phyloP scores from a whole-genome alignment of 2,113 vertebrate species.

The Malurus alboscapulatus region DNA sequence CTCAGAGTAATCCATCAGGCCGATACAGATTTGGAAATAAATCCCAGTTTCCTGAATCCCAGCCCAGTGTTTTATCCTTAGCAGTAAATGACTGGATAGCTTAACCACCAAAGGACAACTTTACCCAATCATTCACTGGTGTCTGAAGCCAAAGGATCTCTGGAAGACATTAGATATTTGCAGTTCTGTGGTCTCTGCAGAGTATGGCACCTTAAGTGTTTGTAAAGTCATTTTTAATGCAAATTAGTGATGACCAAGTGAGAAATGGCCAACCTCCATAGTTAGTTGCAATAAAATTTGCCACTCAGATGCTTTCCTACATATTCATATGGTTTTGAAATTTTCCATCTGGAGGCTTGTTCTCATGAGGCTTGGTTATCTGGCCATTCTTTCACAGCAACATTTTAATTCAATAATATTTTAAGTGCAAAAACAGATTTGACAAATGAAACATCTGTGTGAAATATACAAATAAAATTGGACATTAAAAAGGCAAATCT shows the following conservation, averaged over 20 bases:
- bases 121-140: not conserved
- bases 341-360: not conserved
- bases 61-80: not conserved
- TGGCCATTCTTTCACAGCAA: not conserved
- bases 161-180: not conserved
- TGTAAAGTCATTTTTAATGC: not conserved
- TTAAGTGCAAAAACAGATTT: not conserved
- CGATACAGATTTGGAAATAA: not conserved
- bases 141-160: not conserved
- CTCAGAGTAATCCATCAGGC: not conserved
- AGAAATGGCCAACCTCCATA: not conserved
- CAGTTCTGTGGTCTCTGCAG: not conserved
- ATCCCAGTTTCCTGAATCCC: conserved; percentile 1
- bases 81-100: not conserved
- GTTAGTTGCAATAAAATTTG: not conserved
- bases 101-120: not conserved
- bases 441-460: not conserved
- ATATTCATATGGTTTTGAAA: not conserved
- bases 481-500: not conserved
- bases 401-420: not conserved
- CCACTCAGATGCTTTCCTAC: not conserved
- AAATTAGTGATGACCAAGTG: not conserved
- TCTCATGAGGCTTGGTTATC: not conserved
- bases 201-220: not conserved
- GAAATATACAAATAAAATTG: not conserved